Evolutionary conservation across 2,113 vertebrate species (phyloP), one percentile per base, ranked within the genome.

Genomic region (Calypte anna): DNA sequence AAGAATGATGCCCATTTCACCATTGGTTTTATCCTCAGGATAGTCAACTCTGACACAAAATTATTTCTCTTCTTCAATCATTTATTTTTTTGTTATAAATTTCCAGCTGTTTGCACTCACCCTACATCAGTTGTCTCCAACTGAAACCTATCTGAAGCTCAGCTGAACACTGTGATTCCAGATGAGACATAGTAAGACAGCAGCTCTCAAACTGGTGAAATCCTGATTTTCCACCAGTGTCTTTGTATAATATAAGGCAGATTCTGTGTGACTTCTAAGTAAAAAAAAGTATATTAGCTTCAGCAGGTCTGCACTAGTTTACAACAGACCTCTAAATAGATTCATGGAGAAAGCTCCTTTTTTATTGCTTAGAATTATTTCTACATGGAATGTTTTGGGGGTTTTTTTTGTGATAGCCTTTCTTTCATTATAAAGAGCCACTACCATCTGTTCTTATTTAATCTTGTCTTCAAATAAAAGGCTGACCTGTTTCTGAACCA

Each of bases 361-460:
- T 51, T 96, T 94, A 94, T 95, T 93, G 40, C 94, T 96, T 86
- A 61, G 59, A 86, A 63, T 92, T 87, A 40, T 90, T 88, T 72
- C n/a, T 54, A 64, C 7, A 22, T 23, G 55, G 72, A 91, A 88
- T 86, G 22, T 54, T 73, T 77, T 3, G 40, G 40, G 40, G 40
- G 51, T 87, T 95, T 27, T 27, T 77, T 86, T 82, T 48, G 40
- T 57, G 21, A 88, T 91, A 93, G 46, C 31, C 18, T 69, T 91
- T 62, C 38, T 23, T 76, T 90, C 64, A 74, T 58, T 51, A 14
- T 10, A 63, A 73, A 63, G 66, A 89, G 68, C 18, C 8, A 14
- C 40, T 50, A 40, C 11, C 20, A 14, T 57, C 30, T 79, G 30
- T 51, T 74, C 85, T 76, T 78, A 63, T 57, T 88, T 78, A 50